Evolutionary conservation across 1,140 invertebrate species (phyloP), one percentile per base, ranked within the genome.

Genomic region (Drosophila nannoptera): DNA sequence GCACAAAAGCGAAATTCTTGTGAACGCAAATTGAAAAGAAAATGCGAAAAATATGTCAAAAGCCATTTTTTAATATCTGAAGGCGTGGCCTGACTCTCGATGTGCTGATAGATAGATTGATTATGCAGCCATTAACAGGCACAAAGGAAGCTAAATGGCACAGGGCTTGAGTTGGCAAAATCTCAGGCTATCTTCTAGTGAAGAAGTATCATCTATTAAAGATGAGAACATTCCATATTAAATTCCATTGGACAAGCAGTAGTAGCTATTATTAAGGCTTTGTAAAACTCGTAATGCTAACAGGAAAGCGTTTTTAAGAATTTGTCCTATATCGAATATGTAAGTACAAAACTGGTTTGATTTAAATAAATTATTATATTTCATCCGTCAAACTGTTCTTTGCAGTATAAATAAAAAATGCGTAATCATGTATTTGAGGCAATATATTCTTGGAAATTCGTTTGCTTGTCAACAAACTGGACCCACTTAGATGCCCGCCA

Each of bases 41-140:
- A 75, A 69, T 84, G 78, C 65, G 73, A 67, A 68, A 83, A 82
- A 78, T 82, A 82, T 83, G 78, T 83, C 80, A 84, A 83, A 84
- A 76, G 78, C 69, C 78, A 84, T 83, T 84, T 81, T 84, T 83
- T 64, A 63, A 71, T 72, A 59, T 66, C 32, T 45, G 48, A 52
- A 35, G 60, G 72, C 61, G 60, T 68, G 78, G 67, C 49, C 40
- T 46, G 75, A 52, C 63, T 68, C 77, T 68, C 84, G 76, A 84
- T 84, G 73, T 67, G 80, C 64, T 65, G 66, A 76, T 84, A 78
- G 76, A 81, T 81, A 74, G 76, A 78, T 75, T 84, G 53, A 65
- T 70, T 68, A 66, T 50, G 58, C 59, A 42, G 42, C 48, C 40
- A 56, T 56, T 56, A 56, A 43, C 38, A n/a, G 52, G 35, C 31